Evolutionary conservation across 2,888 invertebrate genomes (phyloP).

Genomic region (Eupithecia vulgata): DNA sequence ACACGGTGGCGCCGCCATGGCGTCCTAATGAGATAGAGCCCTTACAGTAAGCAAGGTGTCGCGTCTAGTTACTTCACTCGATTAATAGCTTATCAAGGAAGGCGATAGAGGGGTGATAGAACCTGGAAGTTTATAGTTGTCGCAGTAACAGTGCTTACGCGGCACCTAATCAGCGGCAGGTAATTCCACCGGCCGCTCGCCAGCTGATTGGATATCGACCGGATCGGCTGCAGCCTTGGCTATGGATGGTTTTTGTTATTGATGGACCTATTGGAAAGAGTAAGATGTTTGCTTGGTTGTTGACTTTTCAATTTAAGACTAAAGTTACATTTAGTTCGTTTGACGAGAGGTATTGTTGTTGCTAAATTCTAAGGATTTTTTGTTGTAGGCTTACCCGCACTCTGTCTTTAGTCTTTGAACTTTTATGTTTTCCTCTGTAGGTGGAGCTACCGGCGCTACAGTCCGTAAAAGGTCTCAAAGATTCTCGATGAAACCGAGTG

Average conservation of each 20-base stretch:
- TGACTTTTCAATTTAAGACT: too few relatives aligned
- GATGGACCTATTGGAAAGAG: constrained; percentile 41
- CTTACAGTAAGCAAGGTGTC: not conserved
- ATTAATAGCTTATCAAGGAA: constrained; percentile 30
- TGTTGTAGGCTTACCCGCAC: too few relatives aligned
- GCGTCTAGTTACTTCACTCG: not conserved
- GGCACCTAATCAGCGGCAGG: constrained; percentile 73
- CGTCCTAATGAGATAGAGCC: not conserved
- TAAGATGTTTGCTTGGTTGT: constrained; percentile 9
- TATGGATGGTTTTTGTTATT: constrained; percentile 60
- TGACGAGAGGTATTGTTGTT: too few relatives aligned
- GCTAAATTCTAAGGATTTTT: too few relatives aligned
- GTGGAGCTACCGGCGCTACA: too few relatives aligned
- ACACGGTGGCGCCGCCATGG: too few relatives aligned
- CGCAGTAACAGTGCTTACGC: constrained; percentile 43
- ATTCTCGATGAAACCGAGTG: too few relatives aligned
- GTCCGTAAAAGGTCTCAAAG: too few relatives aligned
- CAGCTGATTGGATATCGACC: constrained; percentile 80
- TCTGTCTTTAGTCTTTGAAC: too few relatives aligned
- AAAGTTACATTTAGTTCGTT: too few relatives aligned
- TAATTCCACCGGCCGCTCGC: constrained; percentile 61
- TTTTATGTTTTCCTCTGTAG: too few relatives aligned
- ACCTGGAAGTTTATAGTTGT: constrained; percentile 30
- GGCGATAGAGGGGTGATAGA: constrained; percentile 24
- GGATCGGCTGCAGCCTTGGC: constrained; percentile 63